Evolutionary conservation across 2,888 invertebrate species (phyloP).

Genomic region (Trilocha varians): DNA sequence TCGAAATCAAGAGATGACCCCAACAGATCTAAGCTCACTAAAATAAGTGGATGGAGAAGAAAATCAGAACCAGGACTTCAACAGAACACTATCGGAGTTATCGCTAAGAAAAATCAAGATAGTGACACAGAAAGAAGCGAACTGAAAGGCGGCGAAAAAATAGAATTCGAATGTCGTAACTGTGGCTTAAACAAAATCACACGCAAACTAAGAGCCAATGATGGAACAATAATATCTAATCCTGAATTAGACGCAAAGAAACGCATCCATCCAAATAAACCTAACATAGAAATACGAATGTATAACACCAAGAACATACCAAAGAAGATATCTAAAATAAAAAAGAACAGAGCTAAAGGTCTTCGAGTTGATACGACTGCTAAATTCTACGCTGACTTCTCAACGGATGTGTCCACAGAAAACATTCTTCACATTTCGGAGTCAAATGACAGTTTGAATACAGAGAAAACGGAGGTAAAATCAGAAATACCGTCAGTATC

Average conservation of each 20-base stretch:
- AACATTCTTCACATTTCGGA: conserved; percentile 76
- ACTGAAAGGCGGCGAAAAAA: conserved; percentile 50
- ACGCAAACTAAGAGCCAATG: conserved; percentile 37
- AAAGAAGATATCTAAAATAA: conserved; percentile 80
- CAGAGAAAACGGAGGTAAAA: conserved; percentile 42
- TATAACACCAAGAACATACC: conserved; percentile 80
- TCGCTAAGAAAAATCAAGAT: conserved; percentile 48
- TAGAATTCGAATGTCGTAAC: conserved; percentile 63
- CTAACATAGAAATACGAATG: conserved; percentile 71
- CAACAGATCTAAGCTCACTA: conserved; percentile 57
- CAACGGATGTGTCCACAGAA: conserved; percentile 76
- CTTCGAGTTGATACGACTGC: conserved; percentile 70
- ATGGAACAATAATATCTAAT: conserved; percentile 46
- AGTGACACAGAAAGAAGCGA: conserved; percentile 50
- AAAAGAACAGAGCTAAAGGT: conserved; percentile 76
- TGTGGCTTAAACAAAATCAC: conserved; percentile 62
- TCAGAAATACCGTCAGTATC: conserved; percentile 25
- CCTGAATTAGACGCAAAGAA: conserved; percentile 48
- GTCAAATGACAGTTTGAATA: conserved; percentile 75
- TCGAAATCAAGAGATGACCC: conserved; percentile 69
- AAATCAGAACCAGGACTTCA: conserved; percentile 81
- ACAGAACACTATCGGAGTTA: conserved; percentile 43
- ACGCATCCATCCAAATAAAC: conserved; percentile 26
- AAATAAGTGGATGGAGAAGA: conserved; percentile 78
- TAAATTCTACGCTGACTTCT: conserved; percentile 78